Conservation (phyloP, 2,888 invertebrate species). For the Dicyrtoma fusca region DNA sequence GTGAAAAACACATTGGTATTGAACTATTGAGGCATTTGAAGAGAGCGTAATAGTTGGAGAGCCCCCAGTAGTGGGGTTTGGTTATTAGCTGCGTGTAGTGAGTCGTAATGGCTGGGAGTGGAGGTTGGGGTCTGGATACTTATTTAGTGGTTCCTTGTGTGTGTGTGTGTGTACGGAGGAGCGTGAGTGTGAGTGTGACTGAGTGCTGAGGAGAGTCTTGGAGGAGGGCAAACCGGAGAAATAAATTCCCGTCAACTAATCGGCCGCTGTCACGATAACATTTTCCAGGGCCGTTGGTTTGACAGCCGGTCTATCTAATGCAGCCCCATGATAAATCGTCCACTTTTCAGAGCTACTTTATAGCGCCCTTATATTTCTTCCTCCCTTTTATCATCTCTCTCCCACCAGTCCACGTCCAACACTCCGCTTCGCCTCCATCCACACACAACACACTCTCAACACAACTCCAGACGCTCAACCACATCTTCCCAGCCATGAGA, state of each 20-base stretch:
- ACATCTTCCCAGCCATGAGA: background rate
- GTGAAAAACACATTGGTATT: too few species aligned
- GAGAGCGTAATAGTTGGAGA: background rate
- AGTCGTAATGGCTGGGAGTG: background rate
- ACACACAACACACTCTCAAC: constrained; percentile 4
- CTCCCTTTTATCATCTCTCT: constrained; percentile 33
- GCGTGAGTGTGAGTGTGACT: constrained; percentile 17
- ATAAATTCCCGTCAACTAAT: constrained; percentile 52
- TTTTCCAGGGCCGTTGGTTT: constrained; percentile 52
- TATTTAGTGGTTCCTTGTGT: too few species aligned
- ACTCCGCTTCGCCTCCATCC: constrained; percentile 15
- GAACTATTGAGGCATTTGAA: too few species aligned
- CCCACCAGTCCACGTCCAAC: background rate
- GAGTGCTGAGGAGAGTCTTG: constrained; percentile 29
- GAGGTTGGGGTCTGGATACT: background rate
- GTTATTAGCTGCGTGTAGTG: constrained; percentile 23
- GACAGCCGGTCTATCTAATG: constrained; percentile 50
- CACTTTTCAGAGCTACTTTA: constrained; percentile 44
- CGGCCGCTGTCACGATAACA: constrained; percentile 50
- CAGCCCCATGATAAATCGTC: constrained; percentile 48
- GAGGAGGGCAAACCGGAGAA: constrained; percentile 43
- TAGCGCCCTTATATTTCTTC: constrained; percentile 36
- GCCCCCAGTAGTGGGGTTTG: constrained; percentile 19
- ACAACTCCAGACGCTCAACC: constrained; percentile 2
- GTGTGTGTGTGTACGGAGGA: constrained; percentile 22